phyloP scores from a whole-genome alignment of 2,888 invertebrate genomes.

The Keiferia lycopersicella region DNA sequence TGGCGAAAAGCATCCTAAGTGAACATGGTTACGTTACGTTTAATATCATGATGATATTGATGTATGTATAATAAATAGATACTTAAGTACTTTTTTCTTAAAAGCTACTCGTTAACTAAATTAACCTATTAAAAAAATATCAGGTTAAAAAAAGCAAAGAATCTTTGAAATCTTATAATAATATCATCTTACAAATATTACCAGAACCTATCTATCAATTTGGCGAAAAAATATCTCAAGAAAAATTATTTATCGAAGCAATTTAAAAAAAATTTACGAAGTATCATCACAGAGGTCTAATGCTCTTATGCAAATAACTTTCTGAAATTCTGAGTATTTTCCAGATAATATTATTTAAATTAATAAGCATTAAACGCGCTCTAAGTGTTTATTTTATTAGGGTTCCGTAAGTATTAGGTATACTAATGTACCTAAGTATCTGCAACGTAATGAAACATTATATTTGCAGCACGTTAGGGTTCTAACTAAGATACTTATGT shows the following conservation, averaged over 20 bases:
- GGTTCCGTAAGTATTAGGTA: not conserved
- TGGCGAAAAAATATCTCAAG: not conserved
- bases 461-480: no score
- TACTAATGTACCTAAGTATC: not conserved
- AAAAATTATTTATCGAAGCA: not conserved
- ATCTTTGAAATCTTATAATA: no score
- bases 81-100: no score
- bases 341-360: not conserved
- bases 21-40: no score
- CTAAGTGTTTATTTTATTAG: not conserved
- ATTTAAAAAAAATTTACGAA: not conserved
- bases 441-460: not conserved
- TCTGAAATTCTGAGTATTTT: not conserved
- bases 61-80: no score
- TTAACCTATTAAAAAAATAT: no score
- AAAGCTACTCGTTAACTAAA: no score
- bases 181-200: not conserved
- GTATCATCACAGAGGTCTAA: not conserved
- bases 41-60: no score
- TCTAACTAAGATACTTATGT: no score
- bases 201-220: not conserved
- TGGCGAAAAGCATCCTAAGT: no score
- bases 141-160: no score
- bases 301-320: conserved; percentile 15
- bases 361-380: not conserved